Base-by-base conservation (phyloP, 2,113 vertebrate species). In the Vulpes ferrilata region DNA sequence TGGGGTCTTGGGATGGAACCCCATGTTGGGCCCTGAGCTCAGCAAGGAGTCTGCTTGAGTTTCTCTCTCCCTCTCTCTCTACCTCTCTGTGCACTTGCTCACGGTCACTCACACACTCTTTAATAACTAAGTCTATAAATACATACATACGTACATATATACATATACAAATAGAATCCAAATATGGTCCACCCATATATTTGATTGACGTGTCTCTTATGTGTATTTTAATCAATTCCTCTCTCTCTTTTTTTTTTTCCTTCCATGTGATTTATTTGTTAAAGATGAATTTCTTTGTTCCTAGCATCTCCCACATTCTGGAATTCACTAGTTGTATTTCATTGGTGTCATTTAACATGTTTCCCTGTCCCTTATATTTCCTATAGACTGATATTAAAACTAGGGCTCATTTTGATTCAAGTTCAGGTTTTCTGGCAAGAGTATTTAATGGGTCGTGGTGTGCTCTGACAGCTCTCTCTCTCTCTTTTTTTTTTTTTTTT, bases 251-350 rank as follows among this genome's bases (percentile, higher is more conserved):
- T 88, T 69, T 78, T 67, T 78, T 67, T 92, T 67, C 22, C 76
- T 79, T 83, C 55, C 43, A 30, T 43, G 2, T 81, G 74, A 87
- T 73, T 81, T 81, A 74, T 83, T 84, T 76, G 60, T 87, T 86
- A 79, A 79, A 51, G 55, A 85, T 95, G 5, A 32, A 80, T 86
- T 88, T 86, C 30, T 94, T 96, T 93, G 74, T 69, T 27, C 17
- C 81, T 95, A 64, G 32, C 53, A 92, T 67, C 69, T 92, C 25
- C 11, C 16, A 86, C 51, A 90, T 30, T 93, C 92, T 79, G 5
- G 65, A 88, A 91, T 86, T 91, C 84, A 88, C 74, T 88, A 90
- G 65, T 55, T 92, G 9, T 32, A 83, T 30, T 38, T 96, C 25
- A 76, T 74, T 57, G 74, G 22, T 87, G 30, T 86, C 67, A 85